Base-by-base conservation (phyloP, 1,140 invertebrate genomes). In the Lucilia cuprina region DNA sequence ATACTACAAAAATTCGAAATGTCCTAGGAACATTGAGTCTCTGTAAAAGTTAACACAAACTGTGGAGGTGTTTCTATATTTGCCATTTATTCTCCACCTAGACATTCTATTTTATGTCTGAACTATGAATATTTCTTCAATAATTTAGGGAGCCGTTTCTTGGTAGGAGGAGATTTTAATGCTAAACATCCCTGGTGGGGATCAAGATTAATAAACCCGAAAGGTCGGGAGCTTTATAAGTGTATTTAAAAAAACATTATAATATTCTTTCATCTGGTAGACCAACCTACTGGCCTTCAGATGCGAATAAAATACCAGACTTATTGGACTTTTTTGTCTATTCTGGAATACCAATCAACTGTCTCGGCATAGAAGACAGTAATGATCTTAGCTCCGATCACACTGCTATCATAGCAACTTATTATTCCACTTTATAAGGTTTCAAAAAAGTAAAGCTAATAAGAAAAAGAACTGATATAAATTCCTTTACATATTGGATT, bases 241-340 rank as follows among this genome's bases (percentile, higher is more conserved):
- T 41, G 41, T 41, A 41, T 41, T 41, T 41, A 2, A 7, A 41
- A 41, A 41, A 41, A 41, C 10, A 86, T 90, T 10, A 10, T 41
- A 8, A 8, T 41, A 41, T 41, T 8, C 10, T 41, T 8, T 41
- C 41, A 10, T 41, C 41, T 8, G 41, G 41, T 10, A 41, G 41
- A 41, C 41, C 91, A 19, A 92, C 89, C 14, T 89, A 92, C 83
- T 92, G 91, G 88, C 89, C 91, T 41, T 84, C 87, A 12, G 91
- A 91, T n/a, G n/a, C n/a, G n/a, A n/a, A n/a, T 55, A 91, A 89
- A 89, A 87, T 85, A 17, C 88, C 91, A 13, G 88, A 91, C 83
- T n/a, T 91, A 14, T 17, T 92, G 14, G 90, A 91, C 65, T 91
- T 92, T 70, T 87, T 89, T 35, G 83, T 82, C 85, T 12, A 83